Conservation (phyloP, 2,113 vertebrate species). For the Tyrannus savana region DNA sequence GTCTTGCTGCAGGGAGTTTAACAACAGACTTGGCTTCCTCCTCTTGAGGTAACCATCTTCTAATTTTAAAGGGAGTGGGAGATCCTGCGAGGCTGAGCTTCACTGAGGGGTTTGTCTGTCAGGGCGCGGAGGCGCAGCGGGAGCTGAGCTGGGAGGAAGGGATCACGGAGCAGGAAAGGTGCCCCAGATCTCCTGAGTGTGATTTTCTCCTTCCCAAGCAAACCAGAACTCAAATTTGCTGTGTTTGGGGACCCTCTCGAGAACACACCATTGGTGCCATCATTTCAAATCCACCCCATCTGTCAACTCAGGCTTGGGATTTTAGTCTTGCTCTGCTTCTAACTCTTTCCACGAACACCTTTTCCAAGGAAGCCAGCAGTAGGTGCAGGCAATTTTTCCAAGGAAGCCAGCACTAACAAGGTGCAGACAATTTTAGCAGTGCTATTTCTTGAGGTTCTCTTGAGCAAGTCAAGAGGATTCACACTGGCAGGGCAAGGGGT, state of each 20-base stretch:
- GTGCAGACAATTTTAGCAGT: background rate
- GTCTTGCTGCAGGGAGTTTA: background rate
- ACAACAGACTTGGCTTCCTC: background rate
- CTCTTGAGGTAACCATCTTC: background rate
- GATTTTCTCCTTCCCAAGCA: background rate
- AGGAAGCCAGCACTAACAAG: rapidly evolving
- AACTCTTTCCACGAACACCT: background rate
- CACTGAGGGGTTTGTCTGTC: slow-evolving; percentile 33
- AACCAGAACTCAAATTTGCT: background rate
- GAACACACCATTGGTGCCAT: background rate
- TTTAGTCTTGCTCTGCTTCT: background rate
- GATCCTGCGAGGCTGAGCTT: background rate
- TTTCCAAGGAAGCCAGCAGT: background rate
- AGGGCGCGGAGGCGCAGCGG: background rate
- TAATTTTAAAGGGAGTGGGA: slow-evolving; percentile 35
- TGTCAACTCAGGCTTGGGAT: background rate
- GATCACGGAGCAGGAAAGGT: background rate
- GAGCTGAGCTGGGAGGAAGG: slow-evolving; percentile 1
- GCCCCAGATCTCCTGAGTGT: background rate
- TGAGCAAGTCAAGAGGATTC: background rate
- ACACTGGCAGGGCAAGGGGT: background rate
- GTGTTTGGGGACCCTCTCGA: rapidly evolving
- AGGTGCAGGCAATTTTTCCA: background rate
- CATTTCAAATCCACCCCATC: background rate
- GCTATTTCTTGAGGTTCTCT: background rate